Conservation (phyloP, 2,797 vertebrate genomes). For the Malurus leucopterus region DNA sequence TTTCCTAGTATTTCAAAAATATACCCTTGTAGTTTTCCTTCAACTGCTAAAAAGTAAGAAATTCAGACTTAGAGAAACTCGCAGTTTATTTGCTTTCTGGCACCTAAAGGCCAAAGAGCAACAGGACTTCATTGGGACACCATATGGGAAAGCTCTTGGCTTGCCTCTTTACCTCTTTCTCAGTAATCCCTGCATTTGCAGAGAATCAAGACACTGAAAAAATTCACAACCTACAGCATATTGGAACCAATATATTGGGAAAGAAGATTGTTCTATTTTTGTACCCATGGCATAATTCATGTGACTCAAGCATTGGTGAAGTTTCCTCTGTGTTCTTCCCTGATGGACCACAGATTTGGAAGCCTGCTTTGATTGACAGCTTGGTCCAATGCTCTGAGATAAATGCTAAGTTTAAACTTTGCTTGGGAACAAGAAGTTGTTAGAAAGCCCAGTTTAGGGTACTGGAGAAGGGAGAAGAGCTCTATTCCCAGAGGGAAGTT, state of each 20-base stretch:
- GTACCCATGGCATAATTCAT: neutral
- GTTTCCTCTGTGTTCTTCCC: neutral
- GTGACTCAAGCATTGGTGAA: neutral
- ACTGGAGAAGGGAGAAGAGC: neutral
- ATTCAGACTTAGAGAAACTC: neutral
- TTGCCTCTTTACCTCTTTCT: neutral
- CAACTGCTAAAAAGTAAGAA: neutral
- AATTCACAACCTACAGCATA: neutral
- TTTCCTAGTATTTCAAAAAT: neutral
- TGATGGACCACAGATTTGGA: neutral
- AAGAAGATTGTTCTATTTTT: neutral
- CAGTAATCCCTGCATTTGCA: neutral
- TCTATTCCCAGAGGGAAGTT: neutral
- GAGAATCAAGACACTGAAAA: neutral
- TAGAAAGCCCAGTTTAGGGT: neutral
- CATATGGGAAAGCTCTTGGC: neutral
- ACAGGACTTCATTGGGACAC: neutral
- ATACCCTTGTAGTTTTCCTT: neutral
- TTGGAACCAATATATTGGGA: neutral
- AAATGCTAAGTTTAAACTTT: neutral
- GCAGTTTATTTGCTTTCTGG: conserved; percentile 3
- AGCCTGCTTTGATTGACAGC: neutral
- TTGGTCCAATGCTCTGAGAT: neutral
- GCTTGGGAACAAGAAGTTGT: neutral
- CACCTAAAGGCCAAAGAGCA: neutral